Conservation (phyloP, 2,888 invertebrate species). For the Drosophila percnosoma region DNA sequence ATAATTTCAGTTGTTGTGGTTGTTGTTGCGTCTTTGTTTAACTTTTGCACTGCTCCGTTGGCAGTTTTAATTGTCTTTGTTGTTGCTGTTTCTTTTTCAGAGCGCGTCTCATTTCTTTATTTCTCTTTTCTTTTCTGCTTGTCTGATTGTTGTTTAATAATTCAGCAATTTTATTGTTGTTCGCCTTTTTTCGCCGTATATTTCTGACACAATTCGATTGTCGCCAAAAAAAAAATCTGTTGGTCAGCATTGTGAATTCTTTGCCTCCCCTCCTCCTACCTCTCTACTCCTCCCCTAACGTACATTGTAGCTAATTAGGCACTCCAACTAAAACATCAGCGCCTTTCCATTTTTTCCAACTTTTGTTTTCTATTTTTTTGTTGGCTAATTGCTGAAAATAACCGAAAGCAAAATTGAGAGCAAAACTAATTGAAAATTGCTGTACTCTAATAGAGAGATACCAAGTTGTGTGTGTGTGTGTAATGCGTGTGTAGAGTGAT, state of each 20-base stretch:
- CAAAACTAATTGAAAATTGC: constrained; percentile 72
- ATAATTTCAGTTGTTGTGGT: constrained; percentile 13
- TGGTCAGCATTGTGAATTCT: constrained; percentile 15
- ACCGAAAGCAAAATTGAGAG: constrained; percentile 71
- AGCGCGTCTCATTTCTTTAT: constrained; percentile 24
- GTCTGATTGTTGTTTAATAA: constrained; percentile 55
- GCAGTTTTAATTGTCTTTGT: constrained; percentile 67
- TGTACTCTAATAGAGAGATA: constrained; percentile 39
- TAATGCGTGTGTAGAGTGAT: constrained; percentile 3
- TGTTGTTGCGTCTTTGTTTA: constrained; percentile 57
- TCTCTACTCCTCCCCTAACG: background rate
- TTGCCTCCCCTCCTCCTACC: background rate
- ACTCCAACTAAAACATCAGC: constrained; percentile 33
- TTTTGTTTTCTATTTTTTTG: constrained; percentile 63
- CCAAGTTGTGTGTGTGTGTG: constrained; percentile 4
- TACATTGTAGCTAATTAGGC: constrained; percentile 61
- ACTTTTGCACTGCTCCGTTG: constrained; percentile 74
- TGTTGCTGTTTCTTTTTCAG: constrained; percentile 6
- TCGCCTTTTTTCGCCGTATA: background rate
- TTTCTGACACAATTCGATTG: constrained; percentile 50
- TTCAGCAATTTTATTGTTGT: constrained; percentile 39
- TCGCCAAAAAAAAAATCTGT: constrained; percentile 9
- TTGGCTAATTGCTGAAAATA: constrained; percentile 61
- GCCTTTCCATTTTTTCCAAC: constrained; percentile 61
- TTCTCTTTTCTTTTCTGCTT: constrained; percentile 30